Percentiles rank a stretch among this genome's conserved stretches.
Evolutionary conservation across 2,113 vertebrate species (phyloP).

Genomic region (Eubucco bourcierii): DNA sequence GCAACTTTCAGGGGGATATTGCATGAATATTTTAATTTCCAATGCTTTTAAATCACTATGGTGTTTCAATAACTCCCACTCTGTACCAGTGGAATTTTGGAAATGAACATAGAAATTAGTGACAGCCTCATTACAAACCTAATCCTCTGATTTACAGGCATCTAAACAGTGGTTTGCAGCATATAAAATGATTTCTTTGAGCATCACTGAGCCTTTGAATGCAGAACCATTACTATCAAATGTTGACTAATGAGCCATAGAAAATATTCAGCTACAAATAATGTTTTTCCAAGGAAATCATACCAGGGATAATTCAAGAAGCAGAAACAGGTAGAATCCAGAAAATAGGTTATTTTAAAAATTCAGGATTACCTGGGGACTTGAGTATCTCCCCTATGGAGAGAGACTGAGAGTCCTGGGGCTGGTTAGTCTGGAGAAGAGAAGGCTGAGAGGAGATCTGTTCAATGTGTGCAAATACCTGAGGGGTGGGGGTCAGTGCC

Average conservation of each 20-base stretch:
- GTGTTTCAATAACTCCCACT: background rate
- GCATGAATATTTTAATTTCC: conserved; percentile 1
- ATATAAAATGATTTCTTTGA: background rate
- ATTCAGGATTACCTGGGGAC: too few species aligned
- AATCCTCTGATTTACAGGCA: background rate
- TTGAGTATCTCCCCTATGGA: too few species aligned
- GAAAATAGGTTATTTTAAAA: background rate
- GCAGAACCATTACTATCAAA: conserved; percentile 6
- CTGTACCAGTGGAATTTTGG: background rate
- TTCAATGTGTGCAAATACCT: too few species aligned
- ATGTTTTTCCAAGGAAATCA: background rate
- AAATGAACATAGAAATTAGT: background rate
- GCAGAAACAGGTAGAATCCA: background rate
- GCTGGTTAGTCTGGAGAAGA: too few species aligned
- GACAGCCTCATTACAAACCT: background rate
- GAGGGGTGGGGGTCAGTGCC: too few species aligned
- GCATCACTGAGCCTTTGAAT: background rate
- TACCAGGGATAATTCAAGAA: background rate
- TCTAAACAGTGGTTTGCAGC: background rate
- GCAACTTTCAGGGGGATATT: background rate
- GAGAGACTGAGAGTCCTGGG: too few species aligned
- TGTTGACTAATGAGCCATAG: conserved; percentile 4
- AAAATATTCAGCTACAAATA: background rate
- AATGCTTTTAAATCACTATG: background rate
- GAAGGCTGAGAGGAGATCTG: too few species aligned